phyloP scores from a whole-genome alignment of 1,140 invertebrate species.

The Cotesia vestalis region DNA sequence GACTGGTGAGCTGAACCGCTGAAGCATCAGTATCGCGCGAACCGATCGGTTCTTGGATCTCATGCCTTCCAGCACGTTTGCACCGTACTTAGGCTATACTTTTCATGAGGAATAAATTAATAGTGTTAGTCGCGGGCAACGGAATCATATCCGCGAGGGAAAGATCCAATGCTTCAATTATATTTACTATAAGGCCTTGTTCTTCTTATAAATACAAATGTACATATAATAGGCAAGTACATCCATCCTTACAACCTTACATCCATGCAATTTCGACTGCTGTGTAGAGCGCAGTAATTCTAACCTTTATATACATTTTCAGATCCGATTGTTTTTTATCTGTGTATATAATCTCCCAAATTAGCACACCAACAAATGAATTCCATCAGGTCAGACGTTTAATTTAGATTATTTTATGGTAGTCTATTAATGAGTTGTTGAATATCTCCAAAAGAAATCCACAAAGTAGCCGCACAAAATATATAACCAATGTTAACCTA shows the following conservation, averaged over 20 bases:
- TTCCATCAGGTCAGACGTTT: not conserved
- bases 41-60: conserved; percentile 28
- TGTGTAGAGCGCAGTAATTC: too few species aligned
- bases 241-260: too few species aligned
- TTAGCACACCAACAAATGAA: not conserved
- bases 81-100: conserved; percentile 31
- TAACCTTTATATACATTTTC: not conserved
- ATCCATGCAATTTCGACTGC: too few species aligned
- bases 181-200: conserved; percentile 17
- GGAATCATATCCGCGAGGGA: conserved; percentile 29
- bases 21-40: conserved; percentile 19
- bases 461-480: conserved; percentile 28
- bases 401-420: conserved; percentile 25
- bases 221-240: not conserved
- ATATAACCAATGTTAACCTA: not conserved
- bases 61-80: conserved; percentile 31
- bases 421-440: conserved; percentile 27
- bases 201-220: conserved; percentile 11
- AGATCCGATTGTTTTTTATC: not conserved
- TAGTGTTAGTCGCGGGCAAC: conserved; percentile 22
- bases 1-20: too few species aligned
- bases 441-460: conserved; percentile 10
- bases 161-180: conserved; percentile 28
- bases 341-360: not conserved
- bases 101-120: conserved; percentile 31